Evolutionary conservation across 2,797 vertebrate species (phyloP).

Genomic region (Sylvia borin): DNA sequence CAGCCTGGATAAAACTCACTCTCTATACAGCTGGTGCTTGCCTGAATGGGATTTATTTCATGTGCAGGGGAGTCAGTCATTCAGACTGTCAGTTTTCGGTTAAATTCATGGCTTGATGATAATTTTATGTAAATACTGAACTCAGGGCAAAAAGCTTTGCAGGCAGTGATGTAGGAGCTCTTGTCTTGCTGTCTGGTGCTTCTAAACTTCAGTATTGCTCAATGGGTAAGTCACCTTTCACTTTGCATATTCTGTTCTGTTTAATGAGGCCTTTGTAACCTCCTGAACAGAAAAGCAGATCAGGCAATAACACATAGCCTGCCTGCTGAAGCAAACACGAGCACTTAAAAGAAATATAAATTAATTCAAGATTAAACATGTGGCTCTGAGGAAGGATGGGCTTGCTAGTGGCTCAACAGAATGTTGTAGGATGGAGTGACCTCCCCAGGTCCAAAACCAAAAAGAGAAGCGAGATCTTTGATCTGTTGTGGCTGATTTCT

Average conservation of each 20-base stretch:
- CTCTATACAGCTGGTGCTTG: background rate
- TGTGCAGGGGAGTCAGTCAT: background rate
- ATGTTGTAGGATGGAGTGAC: background rate
- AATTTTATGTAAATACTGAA: background rate
- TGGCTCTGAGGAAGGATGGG: background rate
- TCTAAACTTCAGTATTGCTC: background rate
- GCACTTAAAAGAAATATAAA: background rate
- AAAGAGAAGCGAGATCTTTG: background rate
- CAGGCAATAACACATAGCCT: background rate
- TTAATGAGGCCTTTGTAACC: background rate
- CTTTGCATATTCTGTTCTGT: background rate
- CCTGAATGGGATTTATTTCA: background rate
- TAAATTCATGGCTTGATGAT: constrained; percentile 5
- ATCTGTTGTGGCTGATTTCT: background rate
- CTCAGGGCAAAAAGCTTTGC: background rate
- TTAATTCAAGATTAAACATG: background rate
- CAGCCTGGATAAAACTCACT: background rate
- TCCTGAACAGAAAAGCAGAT: background rate
- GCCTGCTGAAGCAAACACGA: background rate
- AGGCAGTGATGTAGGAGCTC: background rate
- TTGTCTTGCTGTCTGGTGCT: background rate
- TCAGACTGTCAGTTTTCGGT: background rate
- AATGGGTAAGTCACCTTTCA: background rate
- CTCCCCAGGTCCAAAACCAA: background rate
- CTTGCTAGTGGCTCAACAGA: background rate